Conservation (phyloP, 2,888 invertebrate genomes). For the Diarsia mendica region DNA sequence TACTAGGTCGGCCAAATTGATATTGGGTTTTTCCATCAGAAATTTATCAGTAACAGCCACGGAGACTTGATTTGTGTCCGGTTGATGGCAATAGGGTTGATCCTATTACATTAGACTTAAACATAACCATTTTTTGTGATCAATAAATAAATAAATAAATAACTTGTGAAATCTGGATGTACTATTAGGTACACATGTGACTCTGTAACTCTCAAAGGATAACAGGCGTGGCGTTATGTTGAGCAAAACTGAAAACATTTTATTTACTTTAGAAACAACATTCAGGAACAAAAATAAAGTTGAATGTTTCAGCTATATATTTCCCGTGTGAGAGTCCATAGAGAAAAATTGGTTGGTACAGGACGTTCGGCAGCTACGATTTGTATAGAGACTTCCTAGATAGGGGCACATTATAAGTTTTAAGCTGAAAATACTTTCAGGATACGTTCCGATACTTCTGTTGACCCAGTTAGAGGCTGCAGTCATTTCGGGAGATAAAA, state of each 20-base stretch:
- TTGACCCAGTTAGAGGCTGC: constrained; percentile 53
- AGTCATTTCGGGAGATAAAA: constrained; percentile 47
- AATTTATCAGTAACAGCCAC: too few species aligned
- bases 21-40: too few species aligned
- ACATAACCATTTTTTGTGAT: too few species aligned
- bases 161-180: too few species aligned
- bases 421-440: constrained; percentile 56
- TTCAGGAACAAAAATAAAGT: constrained; percentile 12
- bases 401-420: constrained; percentile 54
- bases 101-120: too few species aligned
- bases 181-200: too few species aligned
- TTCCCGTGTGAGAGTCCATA: constrained; percentile 1
- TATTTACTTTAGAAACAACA: background rate
- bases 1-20: too few species aligned
- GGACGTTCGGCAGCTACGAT: constrained; percentile 24
- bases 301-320: background rate
- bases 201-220: too few species aligned
- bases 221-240: too few species aligned
- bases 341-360: constrained; percentile 48
- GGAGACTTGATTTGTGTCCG: too few species aligned
- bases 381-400: constrained; percentile 39
- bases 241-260: background rate
- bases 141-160: too few species aligned
- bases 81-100: too few species aligned
- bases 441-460: constrained; percentile 45